These are phyloP conservation scores for Ametastegia equiseti DNA, from an alignment of 2,888 invertebrate genomes.

Conservation along the genomic window DNA sequence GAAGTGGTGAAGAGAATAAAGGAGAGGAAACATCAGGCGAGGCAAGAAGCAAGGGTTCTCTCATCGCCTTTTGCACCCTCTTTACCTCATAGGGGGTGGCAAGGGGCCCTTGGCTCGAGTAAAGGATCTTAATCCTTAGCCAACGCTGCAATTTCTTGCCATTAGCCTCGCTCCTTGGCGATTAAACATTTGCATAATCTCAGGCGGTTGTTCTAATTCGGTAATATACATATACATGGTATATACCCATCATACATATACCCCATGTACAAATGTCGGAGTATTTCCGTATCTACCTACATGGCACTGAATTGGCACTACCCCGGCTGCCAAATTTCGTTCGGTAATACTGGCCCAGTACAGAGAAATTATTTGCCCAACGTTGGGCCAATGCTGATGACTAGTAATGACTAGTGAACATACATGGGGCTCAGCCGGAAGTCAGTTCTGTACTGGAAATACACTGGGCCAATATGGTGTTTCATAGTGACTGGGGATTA, in stretches of 20 bases:
- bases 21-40: neutral
- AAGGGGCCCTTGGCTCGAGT: neutral
- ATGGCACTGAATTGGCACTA: no score
- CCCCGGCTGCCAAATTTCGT: no score
- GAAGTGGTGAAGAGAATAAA: neutral
- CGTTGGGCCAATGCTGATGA: no score
- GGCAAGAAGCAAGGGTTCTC: constrained; percentile 32
- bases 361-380: no score
- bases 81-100: neutral
- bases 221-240: constrained; percentile 57
- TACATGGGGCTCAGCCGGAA: no score
- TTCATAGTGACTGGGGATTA: no score
- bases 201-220: constrained; percentile 64
- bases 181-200: constrained; percentile 75
- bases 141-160: constrained; percentile 75
- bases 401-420: no score
- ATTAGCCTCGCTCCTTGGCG: constrained; percentile 70
- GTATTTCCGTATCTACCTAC: no score
- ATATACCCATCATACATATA: neutral
- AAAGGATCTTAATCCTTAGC: constrained; percentile 70
- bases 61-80: constrained; percentile 3
- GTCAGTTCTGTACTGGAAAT: no score
- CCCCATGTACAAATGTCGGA: neutral
- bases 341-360: no score
- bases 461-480: no score